These are phyloP conservation scores for Muscina levida DNA, from an alignment of 2,888 invertebrate genomes.

Conservation along the genomic window DNA sequence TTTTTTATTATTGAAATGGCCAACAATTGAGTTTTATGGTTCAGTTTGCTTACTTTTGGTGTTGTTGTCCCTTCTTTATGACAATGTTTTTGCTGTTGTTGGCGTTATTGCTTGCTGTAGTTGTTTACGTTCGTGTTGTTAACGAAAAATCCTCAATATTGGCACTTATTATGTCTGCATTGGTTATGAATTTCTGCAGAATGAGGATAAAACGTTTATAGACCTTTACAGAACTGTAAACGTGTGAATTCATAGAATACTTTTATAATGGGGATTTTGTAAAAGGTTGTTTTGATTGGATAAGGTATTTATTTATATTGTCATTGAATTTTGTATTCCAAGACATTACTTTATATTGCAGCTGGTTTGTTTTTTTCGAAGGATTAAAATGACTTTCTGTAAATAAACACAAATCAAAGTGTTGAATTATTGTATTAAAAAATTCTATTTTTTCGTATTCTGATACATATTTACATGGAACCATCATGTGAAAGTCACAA, in stretches of 20 bases:
- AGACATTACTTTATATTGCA: no score
- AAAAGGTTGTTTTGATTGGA: background rate
- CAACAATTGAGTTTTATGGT: constrained; percentile 61
- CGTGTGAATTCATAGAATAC: background rate
- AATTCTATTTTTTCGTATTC: no score
- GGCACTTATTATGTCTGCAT: constrained; percentile 61
- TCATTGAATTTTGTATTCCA: no score
- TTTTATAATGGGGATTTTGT: background rate
- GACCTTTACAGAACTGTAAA: constrained; percentile 11
- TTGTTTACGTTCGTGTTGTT: constrained; percentile 51
- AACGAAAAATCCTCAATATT: constrained; percentile 62
- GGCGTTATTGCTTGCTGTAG: background rate
- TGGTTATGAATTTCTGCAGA: constrained; percentile 59
- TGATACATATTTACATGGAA: no score
- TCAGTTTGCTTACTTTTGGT: constrained; percentile 11
- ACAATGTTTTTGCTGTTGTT: constrained; percentile 9
- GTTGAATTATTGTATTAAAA: no score
- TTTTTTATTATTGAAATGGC: constrained; percentile 59
- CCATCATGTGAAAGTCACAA: no score
- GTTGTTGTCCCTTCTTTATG: constrained; percentile 30
- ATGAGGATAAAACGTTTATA: constrained; percentile 32
- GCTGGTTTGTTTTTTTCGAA: no score
- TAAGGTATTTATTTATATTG: background rate
- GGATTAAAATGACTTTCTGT: no score
- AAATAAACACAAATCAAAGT: no score